Percentiles rank a stretch among this genome's conserved stretches.
Evolutionary conservation across 2,113 vertebrate genomes (phyloP).

Genomic region (Puffinus mauretanicus): DNA sequence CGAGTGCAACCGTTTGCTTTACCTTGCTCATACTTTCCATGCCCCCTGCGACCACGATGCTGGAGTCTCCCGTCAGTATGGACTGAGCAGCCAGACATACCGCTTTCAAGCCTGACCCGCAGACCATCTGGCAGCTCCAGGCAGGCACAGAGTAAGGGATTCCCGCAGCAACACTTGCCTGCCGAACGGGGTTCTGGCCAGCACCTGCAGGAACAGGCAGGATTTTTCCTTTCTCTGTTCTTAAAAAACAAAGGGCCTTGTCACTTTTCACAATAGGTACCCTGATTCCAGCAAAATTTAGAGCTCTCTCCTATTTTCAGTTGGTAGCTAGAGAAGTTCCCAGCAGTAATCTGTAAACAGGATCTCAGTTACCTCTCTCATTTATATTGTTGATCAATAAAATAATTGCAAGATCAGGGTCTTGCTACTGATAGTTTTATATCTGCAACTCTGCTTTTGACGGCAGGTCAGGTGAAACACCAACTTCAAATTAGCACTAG

Average conservation of each 20-base stretch:
- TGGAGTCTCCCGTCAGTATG: conserved; percentile 81
- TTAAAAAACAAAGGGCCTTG: background rate
- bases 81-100: conserved; percentile 92
- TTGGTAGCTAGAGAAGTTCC: background rate
- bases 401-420: background rate
- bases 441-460: background rate
- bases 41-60: conserved; percentile 91
- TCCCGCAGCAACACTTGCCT: conserved; percentile 86
- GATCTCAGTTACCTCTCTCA: background rate
- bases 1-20: background rate
- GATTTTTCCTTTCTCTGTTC: background rate
- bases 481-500: background rate
- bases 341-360: background rate
- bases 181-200: conserved; percentile 90
- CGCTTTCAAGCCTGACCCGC: conserved; percentile 92
- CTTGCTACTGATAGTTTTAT: background rate
- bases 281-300: background rate
- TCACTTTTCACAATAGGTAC: background rate
- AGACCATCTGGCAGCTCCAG: conserved; percentile 98
- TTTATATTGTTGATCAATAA: background rate
- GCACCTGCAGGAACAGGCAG: conserved; percentile 75
- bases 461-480: background rate
- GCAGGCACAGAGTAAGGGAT: conserved; percentile 88
- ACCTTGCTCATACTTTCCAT: conserved; percentile 99
- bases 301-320: accelerated